Conservation (phyloP, 2,113 vertebrate species). For the Entelurus aequoreus region DNA sequence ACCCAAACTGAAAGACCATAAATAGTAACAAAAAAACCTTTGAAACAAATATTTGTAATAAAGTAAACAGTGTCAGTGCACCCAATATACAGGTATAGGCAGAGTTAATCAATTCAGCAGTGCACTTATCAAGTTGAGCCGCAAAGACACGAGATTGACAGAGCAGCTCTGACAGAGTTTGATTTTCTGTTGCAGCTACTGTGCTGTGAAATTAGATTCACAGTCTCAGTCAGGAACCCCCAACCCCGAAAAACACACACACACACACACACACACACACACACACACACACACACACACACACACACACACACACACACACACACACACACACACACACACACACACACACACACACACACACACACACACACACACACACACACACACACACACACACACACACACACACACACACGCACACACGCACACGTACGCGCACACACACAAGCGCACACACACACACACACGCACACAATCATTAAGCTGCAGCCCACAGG, state of each 20-base stretch:
- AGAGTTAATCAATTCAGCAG: conserved; percentile 70
- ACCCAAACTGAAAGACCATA: neutral
- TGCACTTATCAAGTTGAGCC: conserved; percentile 67
- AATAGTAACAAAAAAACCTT: neutral
- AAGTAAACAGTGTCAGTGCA: conserved; percentile 44
- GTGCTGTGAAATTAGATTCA: conserved; percentile 76
- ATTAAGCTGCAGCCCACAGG: conserved; percentile 60
- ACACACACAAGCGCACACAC: conserved; percentile 6
- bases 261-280: conserved; percentile 9
- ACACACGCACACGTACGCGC: neutral
- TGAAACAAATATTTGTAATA: conserved; percentile 16
- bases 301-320: neutral
- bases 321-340: conserved; percentile 16
- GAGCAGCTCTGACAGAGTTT: conserved; percentile 70
- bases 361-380: conserved; percentile 9
- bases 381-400: neutral
- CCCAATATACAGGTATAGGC: conserved; percentile 43
- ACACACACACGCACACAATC: conserved; percentile 27
- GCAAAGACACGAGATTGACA: conserved; percentile 68
- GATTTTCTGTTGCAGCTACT: conserved; percentile 71
- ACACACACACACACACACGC: conserved; percentile 12
- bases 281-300: conserved; percentile 13
- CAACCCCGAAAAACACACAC: conserved; percentile 6
- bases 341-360: neutral
- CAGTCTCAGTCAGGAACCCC: conserved; percentile 58